Base-by-base conservation (phyloP, 1,140 invertebrate genomes). In the Drosophila punjabiensis region DNA sequence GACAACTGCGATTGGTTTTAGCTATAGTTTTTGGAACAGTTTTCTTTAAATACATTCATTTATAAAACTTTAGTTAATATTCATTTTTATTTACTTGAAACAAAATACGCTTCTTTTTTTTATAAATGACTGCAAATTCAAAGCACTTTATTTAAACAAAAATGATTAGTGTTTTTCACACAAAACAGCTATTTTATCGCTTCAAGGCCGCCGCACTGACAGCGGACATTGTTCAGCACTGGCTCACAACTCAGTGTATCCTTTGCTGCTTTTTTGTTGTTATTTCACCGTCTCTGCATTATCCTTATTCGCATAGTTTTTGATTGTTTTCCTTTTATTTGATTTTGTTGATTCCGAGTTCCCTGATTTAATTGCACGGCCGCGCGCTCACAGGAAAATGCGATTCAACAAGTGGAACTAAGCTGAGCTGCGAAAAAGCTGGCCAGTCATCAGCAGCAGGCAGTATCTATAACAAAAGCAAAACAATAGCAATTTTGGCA, bases 391-490 rank as follows among this genome's bases (percentile, higher is more conserved):
- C 30, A 2, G 13, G 1, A 32, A 33, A 62, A 75, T 52, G 69
- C 32, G 20, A 32, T 62, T 37, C 68, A 74, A 74, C 71, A 43
- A 45, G 43, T 50, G n/a, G 43, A 65, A 48, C 30, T 81, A 58
- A 58, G 20, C 37, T 11, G 37, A n/a, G 35, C 35, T 16, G 55
- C 16, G 35, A 58, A 58, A 53, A 58, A 58, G 35, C 55, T 28
- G 55, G 14, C 14, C 13, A 35, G 18, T 35, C 53, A 43, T 24
- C n/a, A 30, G 13, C 63, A 32, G 52, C 45, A 77, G 62, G 53
- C 73, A 77, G 82, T 84, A 77, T 84, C 78, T 84, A 81, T 81
- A 85, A 77, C 78, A 84, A 67, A 81, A 84, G 67, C 82, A 81
- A 81, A 81, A 85, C 79, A 84, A 86, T 68, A 84, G 45, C 37